Conservation (phyloP, 2,797 vertebrate genomes). For the Masticophis lateralis region DNA sequence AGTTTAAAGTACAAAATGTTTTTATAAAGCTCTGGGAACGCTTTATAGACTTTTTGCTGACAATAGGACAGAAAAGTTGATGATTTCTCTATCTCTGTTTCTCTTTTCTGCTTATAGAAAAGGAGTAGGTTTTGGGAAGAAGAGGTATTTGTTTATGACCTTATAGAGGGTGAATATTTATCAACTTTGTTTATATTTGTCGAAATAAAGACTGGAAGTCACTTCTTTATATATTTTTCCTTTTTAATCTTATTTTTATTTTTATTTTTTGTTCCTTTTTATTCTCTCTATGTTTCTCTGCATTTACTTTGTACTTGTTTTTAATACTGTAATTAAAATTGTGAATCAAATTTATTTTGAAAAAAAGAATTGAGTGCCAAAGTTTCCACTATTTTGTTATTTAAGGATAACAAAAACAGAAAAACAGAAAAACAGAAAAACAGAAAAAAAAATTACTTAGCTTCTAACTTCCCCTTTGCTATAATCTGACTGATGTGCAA, state of each 20-base stretch:
- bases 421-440: too few species aligned
- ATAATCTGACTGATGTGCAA: neutral
- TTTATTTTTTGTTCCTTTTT: neutral
- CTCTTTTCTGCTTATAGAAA: neutral
- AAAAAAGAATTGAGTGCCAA: neutral
- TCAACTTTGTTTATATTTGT: neutral
- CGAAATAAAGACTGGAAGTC: neutral
- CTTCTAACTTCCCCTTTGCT: neutral
- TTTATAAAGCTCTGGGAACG: neutral
- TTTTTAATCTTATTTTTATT: neutral
- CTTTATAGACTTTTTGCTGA: too few species aligned
- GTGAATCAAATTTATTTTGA: neutral
- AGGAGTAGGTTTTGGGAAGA: neutral
- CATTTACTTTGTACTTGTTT: neutral
- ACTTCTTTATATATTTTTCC: neutral
- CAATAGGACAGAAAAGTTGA: neutral
- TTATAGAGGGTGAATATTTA: neutral
- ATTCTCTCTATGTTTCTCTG: neutral
- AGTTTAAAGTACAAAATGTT: neutral
- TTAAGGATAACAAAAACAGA: neutral
- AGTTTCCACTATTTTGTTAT: neutral
- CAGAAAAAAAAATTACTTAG: neutral
- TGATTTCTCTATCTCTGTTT: neutral
- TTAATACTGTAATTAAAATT: neutral
- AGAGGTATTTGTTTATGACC: neutral